Conservation (phyloP, 1,140 invertebrate genomes). For the Brachionus koreanus region DNA sequence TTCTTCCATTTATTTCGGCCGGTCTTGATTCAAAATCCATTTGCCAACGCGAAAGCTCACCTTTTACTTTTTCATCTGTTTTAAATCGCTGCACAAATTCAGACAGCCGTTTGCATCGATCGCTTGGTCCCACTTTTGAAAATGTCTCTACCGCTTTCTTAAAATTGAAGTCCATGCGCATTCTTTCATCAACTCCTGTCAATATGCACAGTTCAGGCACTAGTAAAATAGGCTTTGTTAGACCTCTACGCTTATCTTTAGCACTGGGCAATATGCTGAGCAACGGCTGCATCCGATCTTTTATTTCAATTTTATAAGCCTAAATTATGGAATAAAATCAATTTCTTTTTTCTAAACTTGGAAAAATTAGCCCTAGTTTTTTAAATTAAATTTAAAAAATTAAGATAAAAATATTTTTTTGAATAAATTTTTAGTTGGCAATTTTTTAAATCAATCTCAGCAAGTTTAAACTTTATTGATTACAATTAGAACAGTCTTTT, state of each 20-base stretch:
- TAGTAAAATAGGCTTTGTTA: conserved; percentile 45
- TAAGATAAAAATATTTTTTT: too few relatives aligned
- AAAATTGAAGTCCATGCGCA: conserved; percentile 42
- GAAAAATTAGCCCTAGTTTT: too few relatives aligned
- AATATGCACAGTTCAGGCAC: conserved; percentile 41
- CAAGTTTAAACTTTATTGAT: too few relatives aligned
- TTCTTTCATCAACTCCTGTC: conserved; percentile 35
- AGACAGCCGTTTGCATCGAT: conserved; percentile 7
- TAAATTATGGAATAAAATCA: too few relatives aligned
- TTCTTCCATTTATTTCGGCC: conserved; percentile 6
- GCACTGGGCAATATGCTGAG: conserved; percentile 44
- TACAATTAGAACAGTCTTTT: too few relatives aligned
- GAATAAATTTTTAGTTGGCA: too few relatives aligned
- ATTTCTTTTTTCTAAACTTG: too few relatives aligned
- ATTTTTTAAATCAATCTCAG: too few relatives aligned
- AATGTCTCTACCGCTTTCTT: conserved; percentile 22
- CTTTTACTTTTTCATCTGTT: conserved; percentile 8
- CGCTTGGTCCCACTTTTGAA: conserved; percentile 16
- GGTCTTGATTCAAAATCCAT: conserved; percentile 16
- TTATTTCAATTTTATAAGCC: conserved; percentile 31
- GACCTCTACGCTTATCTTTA: neutral
- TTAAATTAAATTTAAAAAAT: too few relatives aligned
- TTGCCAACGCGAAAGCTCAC: conserved; percentile 28
- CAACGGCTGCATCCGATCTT: conserved; percentile 70
- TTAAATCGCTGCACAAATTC: conserved; percentile 16